Evolutionary conservation across 2,113 vertebrate species (phyloP).

Genomic region (Tragelaphus scriptus): DNA sequence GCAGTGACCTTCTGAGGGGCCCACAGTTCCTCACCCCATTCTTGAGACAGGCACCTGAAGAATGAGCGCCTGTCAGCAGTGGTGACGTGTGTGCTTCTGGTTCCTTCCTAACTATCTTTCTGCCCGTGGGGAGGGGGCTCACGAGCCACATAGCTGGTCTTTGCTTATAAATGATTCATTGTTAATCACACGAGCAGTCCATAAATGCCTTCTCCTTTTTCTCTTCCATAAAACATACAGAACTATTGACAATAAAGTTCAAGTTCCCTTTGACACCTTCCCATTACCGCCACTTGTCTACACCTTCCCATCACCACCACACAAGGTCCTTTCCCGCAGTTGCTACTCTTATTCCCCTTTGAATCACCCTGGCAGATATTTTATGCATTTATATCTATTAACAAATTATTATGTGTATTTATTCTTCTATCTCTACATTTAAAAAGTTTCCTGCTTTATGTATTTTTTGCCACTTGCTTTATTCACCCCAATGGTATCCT

Average conservation of each 20-base stretch:
- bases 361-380: neutral
- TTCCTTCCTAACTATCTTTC: neutral
- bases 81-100: too few relatives aligned
- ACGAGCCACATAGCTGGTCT: neutral
- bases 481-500: neutral
- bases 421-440: neutral
- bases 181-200: neutral
- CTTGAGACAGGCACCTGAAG: neutral
- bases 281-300: rapidly evolving
- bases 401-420: neutral
- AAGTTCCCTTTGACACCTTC: neutral
- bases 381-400: neutral
- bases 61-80: too few relatives aligned
- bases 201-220: neutral
- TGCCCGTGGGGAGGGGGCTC: neutral
- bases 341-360: neutral
- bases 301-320: neutral
- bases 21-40: neutral
- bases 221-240: neutral
- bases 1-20: neutral
- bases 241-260: neutral
- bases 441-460: neutral
- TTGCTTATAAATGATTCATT: neutral
- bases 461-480: neutral
- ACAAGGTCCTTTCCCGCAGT: rapidly evolving